phyloP scores from a whole-genome alignment of 2,797 vertebrate genomes.

The Parauchenoglanis punctatus region DNA sequence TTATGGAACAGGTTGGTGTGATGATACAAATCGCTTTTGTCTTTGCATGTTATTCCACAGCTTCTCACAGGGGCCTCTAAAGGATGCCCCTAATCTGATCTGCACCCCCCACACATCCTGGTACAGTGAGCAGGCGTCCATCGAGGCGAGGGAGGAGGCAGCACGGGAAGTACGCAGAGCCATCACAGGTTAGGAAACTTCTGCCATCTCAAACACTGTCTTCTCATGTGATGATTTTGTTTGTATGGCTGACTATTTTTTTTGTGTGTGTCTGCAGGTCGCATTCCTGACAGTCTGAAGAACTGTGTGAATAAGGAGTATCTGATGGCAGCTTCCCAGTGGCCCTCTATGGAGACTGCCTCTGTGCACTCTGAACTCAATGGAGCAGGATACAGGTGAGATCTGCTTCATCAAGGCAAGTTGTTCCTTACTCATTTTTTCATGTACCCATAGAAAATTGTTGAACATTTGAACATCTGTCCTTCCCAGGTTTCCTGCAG shows the following conservation, averaged over 20 bases:
- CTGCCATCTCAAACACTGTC: not conserved
- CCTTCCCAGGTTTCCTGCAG: conserved; percentile 82
- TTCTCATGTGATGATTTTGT: not conserved
- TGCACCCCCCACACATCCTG: conserved; percentile 83
- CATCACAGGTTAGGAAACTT: conserved; percentile 74
- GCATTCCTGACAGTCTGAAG: conserved; percentile 91
- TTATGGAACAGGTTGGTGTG: not conserved
- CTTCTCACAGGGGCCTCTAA: conserved; percentile 80
- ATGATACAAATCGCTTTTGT: not conserved
- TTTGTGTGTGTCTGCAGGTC: conserved; percentile 70
- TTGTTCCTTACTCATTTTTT: not conserved
- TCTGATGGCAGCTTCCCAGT: conserved; percentile 89
- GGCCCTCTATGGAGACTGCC: conserved; percentile 88
- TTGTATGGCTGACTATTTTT: not conserved
- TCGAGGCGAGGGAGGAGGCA: conserved; percentile 81
- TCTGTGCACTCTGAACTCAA: conserved; percentile 90
- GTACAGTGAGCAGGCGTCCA: conserved; percentile 84
- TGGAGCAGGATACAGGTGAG: conserved; percentile 88
- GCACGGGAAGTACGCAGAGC: conserved; percentile 82
- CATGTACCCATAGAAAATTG: not conserved
- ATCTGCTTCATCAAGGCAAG: not conserved
- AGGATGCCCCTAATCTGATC: conserved; percentile 82
- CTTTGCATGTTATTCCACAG: conserved; percentile 55
- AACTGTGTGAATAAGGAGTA: conserved; percentile 97
- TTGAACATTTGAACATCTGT: not conserved